Evolutionary conservation across 2,888 invertebrate genomes (phyloP).

Genomic region (Biston stratarius): DNA sequence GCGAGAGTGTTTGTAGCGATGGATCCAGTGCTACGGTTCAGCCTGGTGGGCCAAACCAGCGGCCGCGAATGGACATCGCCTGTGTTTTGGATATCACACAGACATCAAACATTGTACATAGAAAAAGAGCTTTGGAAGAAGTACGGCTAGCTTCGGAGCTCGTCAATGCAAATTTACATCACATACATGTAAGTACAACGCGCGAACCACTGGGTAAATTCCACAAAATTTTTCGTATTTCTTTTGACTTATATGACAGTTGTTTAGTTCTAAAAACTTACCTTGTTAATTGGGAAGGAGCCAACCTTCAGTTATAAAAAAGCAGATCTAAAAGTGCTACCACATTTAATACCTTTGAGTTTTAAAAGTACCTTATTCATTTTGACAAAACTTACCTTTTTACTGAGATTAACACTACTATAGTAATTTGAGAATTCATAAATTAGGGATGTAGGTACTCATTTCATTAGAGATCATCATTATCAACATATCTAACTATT

Average conservation of each 20-base stretch:
- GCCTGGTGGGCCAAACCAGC: slow-evolving; percentile 69
- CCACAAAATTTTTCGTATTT: background rate
- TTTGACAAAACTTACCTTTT: too few species aligned
- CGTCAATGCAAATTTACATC: slow-evolving; percentile 93
- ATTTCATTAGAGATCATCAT: too few species aligned
- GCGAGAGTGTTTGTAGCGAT: slow-evolving; percentile 84
- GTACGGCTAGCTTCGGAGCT: slow-evolving; percentile 92
- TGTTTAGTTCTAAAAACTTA: background rate
- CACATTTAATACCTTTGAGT: background rate
- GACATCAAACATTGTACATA: slow-evolving; percentile 89
- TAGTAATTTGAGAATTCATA: too few species aligned
- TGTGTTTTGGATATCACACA: slow-evolving; percentile 94
- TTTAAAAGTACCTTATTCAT: background rate
- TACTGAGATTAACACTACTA: too few species aligned
- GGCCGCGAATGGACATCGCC: slow-evolving; percentile 94
- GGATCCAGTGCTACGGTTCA: slow-evolving; percentile 83
- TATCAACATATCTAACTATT: too few species aligned
- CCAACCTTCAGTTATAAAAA: background rate
- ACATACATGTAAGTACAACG: slow-evolving; percentile 89
- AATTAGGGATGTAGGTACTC: too few species aligned
- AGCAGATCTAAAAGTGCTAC: background rate
- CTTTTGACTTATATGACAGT: background rate
- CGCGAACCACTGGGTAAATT: background rate
- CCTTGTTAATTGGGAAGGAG: slow-evolving; percentile 4
- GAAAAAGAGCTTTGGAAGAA: slow-evolving; percentile 94